Percentiles rank a stretch among this genome's conserved stretches.
Evolutionary conservation across 2,888 invertebrate species (phyloP).

Genomic region (Dryocosmus kuriphilus): DNA sequence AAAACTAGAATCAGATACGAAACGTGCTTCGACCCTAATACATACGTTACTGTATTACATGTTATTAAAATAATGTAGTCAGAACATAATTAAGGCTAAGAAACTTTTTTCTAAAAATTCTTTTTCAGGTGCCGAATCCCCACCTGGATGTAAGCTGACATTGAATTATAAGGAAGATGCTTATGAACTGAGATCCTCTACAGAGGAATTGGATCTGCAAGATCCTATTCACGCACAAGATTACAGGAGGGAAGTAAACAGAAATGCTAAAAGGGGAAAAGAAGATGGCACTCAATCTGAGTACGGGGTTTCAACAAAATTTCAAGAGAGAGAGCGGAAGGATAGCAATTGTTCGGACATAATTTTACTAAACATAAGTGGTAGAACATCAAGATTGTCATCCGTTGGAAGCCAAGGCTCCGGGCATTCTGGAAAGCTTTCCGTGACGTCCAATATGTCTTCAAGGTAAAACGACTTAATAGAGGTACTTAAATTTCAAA

Average conservation of each 20-base stretch:
- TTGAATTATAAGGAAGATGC: slow-evolving; percentile 84
- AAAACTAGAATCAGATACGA: no score
- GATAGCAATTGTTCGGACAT: slow-evolving; percentile 89
- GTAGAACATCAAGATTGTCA: slow-evolving; percentile 89
- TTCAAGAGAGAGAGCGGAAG: slow-evolving; percentile 82
- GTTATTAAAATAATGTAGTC: no score
- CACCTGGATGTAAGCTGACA: slow-evolving; percentile 71
- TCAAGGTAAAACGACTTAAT: slow-evolving; percentile 66
- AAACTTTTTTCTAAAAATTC: background rate
- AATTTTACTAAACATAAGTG: slow-evolving; percentile 84
- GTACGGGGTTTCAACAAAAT: slow-evolving; percentile 75
- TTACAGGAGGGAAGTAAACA: slow-evolving; percentile 70
- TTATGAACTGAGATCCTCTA: slow-evolving; percentile 91
- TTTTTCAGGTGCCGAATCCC: slow-evolving; percentile 70
- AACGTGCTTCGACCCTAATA: no score
- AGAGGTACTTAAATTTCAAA: no score
- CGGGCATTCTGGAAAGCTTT: slow-evolving; percentile 78
- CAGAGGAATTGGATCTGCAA: slow-evolving; percentile 92
- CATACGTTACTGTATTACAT: no score
- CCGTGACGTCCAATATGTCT: slow-evolving; percentile 73
- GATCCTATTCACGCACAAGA: slow-evolving; percentile 81
- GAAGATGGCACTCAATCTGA: slow-evolving; percentile 74
- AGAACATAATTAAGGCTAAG: background rate
- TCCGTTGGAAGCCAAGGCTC: slow-evolving; percentile 91
- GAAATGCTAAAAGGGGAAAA: slow-evolving; percentile 72